phyloP scores from a whole-genome alignment of 64 coral and sea anemone species.

The Anthopleura sola region DNA sequence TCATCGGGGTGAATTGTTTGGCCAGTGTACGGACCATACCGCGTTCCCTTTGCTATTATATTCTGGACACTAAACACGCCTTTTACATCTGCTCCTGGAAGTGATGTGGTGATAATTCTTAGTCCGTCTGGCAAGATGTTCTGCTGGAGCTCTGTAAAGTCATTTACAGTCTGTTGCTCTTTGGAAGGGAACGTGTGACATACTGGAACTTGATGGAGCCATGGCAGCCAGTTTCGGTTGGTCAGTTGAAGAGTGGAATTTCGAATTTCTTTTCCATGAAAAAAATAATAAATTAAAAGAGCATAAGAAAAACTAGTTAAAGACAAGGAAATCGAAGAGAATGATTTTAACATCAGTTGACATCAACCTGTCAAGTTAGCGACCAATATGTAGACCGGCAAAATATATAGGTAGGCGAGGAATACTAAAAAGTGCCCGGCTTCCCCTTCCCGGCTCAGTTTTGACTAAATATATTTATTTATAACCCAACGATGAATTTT shows the following conservation, averaged over 20 bases:
- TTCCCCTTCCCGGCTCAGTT: too few species aligned
- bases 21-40: constrained; percentile 89
- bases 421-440: too few species aligned
- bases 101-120: constrained; percentile 66
- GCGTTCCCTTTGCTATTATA: constrained; percentile 86
- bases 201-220: constrained; percentile 14
- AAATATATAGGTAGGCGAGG: too few species aligned
- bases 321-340: too few species aligned
- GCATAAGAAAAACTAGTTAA: neutral
- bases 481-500: too few species aligned
- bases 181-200: constrained; percentile 38
- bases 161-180: constrained; percentile 47
- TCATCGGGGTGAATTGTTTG: constrained; percentile 51
- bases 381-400: too few species aligned
- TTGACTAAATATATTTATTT: too few species aligned
- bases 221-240: constrained; percentile 12
- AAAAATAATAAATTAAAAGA: neutral
- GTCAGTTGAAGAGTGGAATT: neutral
- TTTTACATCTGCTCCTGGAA: constrained; percentile 62
- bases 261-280: neutral
- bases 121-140: constrained; percentile 69
- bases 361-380: too few species aligned
- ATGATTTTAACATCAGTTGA: too few species aligned
- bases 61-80: constrained; percentile 78
- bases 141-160: constrained; percentile 10